Base-by-base conservation (phyloP, 2,888 invertebrate genomes). In the Horisme vitalbata region DNA sequence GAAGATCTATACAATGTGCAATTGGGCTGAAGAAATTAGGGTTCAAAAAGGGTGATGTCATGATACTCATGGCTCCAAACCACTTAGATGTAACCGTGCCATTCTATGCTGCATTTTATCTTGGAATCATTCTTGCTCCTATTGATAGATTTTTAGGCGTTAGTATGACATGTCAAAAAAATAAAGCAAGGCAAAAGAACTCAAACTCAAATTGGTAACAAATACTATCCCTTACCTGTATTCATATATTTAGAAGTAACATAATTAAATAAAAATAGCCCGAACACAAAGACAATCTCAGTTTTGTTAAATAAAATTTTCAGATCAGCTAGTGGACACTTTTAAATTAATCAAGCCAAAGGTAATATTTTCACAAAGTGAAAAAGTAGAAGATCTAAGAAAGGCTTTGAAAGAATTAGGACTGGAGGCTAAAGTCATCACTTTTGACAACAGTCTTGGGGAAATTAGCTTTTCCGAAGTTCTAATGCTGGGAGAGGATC, bases 11-110 rank as follows among this genome's bases (percentile, higher is more conserved):
- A 1, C 61, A 74, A 41, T 74, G 83, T 34, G 90, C 90, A 0
- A 61, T 74, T 9, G 61, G 68, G 11, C 62, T 91, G 33, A 66
- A 46, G 31, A 73, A 67, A 10, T 45, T 79, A 23, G 90, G 88
- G 3, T 41, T 91, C 1, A 52, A 68, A 34, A 47, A 53, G 1
- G 81, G 83, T 0, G 91, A 91, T 51, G 80, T 90, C 3, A 75
- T 91, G 34, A 61, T 79, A 0, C 48, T 90, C 0, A 90, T 90
- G 72, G 84, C 81, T 3, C 76, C 79, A 0, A 90, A 83, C 49
- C 84, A 86, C 21, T 20, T 89, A 3, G 76, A 91, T 41, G 61
- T 82, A 6, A 66, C 68, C 3, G 72, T 90, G 14, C 90, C 91
- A 0, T 75, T 84, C 33, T 79, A 91, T 28, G 89, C 90, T 1